A percentile compares a stretch with the other conserved stretches of the same genome.
Conservation (phyloP, 2,113 vertebrate species). For the Rafetus swinhoei region DNA sequence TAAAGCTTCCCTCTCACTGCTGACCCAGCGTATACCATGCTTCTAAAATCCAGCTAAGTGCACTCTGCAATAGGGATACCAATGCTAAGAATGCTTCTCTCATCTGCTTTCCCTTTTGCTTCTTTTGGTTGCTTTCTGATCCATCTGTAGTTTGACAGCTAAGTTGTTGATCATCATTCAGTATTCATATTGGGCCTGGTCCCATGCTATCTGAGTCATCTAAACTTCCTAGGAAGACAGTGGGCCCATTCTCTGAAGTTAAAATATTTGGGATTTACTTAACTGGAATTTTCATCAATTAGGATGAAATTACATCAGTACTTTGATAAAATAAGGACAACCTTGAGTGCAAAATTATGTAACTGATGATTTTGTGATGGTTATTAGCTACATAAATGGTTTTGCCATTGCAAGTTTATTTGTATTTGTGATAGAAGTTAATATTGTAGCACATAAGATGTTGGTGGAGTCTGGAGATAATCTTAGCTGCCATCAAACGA, state of each 20-base stretch:
- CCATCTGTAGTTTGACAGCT: background rate
- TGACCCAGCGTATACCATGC: background rate
- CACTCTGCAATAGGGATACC: accelerated
- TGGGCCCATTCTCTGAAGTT: background rate
- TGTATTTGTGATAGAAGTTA: background rate
- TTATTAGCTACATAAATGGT: background rate
- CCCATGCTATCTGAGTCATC: background rate
- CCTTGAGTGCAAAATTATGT: background rate
- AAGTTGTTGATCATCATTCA: background rate
- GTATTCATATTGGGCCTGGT: background rate
- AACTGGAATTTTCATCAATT: background rate
- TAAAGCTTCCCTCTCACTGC: background rate
- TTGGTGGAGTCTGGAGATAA: background rate
- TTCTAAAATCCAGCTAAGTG: background rate
- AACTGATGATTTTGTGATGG: background rate
- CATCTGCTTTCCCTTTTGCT: background rate
- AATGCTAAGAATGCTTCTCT: background rate
- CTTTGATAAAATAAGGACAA: background rate
- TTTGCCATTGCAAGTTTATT: background rate
- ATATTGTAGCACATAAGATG: background rate
- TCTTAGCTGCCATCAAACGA: background rate
- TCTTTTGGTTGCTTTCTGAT: background rate
- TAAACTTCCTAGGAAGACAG: background rate
- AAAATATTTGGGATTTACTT: background rate
- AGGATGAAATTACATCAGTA: background rate